Evolutionary conservation across 2,797 vertebrate genomes (phyloP), one percentile per base, ranked within the genome.

Genomic region (Peromyscus attwateri): DNA sequence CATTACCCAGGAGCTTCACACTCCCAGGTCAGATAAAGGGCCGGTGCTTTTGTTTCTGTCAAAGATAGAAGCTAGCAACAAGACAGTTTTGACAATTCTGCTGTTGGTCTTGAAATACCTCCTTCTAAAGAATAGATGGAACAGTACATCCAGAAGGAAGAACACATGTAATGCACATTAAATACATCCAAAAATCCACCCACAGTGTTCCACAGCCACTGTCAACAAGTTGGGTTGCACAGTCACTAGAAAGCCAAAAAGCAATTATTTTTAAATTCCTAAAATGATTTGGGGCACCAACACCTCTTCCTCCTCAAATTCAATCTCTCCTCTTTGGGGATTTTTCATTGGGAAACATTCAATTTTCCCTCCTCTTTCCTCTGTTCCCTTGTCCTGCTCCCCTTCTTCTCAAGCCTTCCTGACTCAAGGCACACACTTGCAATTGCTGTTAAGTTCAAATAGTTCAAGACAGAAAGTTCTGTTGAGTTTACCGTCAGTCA

Each of bases 21-120:
- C 0, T 60, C 62, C 29, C 29, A 6, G 7, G 71, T 68, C 31
- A 82, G 62, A 90, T 6, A 6, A 13, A 85, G 17, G 68, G 64
- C 27, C 4, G 1, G 0, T 3, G 66, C 3, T 91, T 95, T 94
- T 29, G 55, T 31, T 91, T 82, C 29, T 27, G 19, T 43, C 62
- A 91, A 96, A 92, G 55, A 16, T 23, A 43, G 37, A 91, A 52
- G 29, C 79, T 66, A 25, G 37, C 60, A 94, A 73, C 7, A 62
- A 77, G 64, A 31, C 19, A 94, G 68, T 76, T 89, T 64, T 73
- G 46, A 84, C 37, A 83, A 70, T 62, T 75, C 31, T 89, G 31
- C 27, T 94, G 43, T 55, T 34, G 27, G n/a, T 55, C 70, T 89
- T 40, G 7, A 7, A 80, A 57, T 9, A 34, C 66, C 31, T 70